phyloP scores from a whole-genome alignment of 2,797 vertebrate species.

The Myioborus miniatus region DNA sequence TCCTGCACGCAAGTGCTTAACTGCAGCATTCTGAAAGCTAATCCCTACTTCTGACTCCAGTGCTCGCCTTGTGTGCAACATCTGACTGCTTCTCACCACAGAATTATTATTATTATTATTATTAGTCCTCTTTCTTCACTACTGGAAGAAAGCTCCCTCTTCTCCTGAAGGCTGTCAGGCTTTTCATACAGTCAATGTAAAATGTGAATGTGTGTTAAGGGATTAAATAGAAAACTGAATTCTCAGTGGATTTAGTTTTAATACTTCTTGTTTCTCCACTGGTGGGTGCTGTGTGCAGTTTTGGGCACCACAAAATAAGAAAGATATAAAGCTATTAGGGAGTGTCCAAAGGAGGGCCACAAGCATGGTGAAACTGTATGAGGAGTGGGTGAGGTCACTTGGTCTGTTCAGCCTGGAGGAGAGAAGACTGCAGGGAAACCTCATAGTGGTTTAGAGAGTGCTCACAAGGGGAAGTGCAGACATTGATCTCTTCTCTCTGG shows the following conservation, averaged over 20 bases:
- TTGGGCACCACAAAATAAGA: not conserved
- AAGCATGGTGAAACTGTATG: fast-evolving
- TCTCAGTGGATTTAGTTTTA: not conserved
- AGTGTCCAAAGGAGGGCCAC: not conserved
- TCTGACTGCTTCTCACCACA: not conserved
- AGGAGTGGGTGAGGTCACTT: not conserved
- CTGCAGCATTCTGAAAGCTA: not conserved
- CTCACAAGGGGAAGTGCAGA: not conserved
- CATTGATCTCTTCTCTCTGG: not conserved
- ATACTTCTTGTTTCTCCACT: not conserved
- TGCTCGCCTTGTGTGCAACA: not conserved
- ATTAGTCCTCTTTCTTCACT: not conserved
- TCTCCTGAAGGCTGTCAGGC: not conserved
- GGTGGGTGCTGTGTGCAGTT: not conserved
- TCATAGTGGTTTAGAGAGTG: not conserved
- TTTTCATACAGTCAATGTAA: not conserved
- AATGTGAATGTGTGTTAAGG: not conserved
- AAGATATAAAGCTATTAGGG: not conserved
- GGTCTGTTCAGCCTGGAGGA: not conserved
- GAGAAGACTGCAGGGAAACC: not conserved
- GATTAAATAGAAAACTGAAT: not conserved
- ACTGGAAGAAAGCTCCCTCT: not conserved
- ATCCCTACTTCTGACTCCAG: not conserved
- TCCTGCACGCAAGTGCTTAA: not conserved
- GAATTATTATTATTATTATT: not conserved